Evolutionary conservation across 2,888 invertebrate species (phyloP), one percentile per base, ranked within the genome.

Genomic region (Pollenia griseotomentosa): DNA sequence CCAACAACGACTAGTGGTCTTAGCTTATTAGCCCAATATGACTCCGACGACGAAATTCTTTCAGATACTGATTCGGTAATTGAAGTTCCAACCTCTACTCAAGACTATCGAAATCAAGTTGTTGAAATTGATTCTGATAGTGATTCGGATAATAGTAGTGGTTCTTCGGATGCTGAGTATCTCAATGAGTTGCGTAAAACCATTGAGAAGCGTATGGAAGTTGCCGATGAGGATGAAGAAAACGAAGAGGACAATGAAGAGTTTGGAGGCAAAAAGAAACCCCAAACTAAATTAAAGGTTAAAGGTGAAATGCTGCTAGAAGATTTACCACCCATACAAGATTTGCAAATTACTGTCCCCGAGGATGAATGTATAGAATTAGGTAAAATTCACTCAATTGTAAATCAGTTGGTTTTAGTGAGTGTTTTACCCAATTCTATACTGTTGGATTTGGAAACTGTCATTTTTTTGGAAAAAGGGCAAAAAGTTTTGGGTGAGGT

Each of bases 381-480:
- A 89, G 98, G 98, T 70, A 95, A 95, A 78, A 94, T 98, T 88
- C 94, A 94, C 88, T 96, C 95, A 89, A 95, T 97, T 90, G 95
- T 97, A 65, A 96, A 96, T 92, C 95, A 95, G 93, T 94, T 97
- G 93, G 97, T 98, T 57, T 95, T 97, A 90, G 96, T 98, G 0
- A 90, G 88, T 78, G 90, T 97, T 11, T 94, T 95, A 73, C 95
- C 96, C 12, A 95, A 95, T 81, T 95, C 96, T 19, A 96, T 97
- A 66, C 96, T 97, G 0, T 95, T 98, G 78, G 96, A 98, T 94
- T 93, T 98, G 88, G 98, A 98, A 88, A 97, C 97, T 0, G 95
- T 98, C 14, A 94, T 99, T 77, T 99, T 99, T 92, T 92, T 97
- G 84, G 96, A 98, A 14, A 95, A 96, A 89, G 97, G 97, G 5